Evolutionary conservation across 2,888 invertebrate genomes (phyloP).

Genomic region (Eupithecia abbreviata): DNA sequence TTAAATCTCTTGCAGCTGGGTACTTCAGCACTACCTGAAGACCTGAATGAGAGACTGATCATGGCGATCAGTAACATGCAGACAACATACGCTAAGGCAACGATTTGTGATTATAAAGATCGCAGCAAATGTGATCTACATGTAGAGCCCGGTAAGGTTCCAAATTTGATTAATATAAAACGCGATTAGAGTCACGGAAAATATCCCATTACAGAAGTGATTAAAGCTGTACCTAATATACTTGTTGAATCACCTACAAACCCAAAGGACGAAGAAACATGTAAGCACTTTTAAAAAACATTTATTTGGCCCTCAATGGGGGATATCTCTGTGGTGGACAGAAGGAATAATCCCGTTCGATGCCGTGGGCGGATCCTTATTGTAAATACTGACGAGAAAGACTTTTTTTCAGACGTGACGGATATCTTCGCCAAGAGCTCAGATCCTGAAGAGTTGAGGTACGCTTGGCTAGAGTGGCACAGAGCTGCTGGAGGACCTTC

Average conservation of each 20-base stretch:
- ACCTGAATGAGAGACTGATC: slow-evolving; percentile 85
- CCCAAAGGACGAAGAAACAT: not conserved
- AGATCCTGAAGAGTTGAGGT: slow-evolving; percentile 89
- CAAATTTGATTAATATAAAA: not conserved
- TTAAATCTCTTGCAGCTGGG: slow-evolving; percentile 77
- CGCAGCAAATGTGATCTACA: slow-evolving; percentile 86
- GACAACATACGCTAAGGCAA: slow-evolving; percentile 89
- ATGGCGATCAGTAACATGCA: slow-evolving; percentile 88
- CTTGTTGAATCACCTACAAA: not conserved
- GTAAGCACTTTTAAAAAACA: not conserved
- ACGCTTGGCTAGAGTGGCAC: slow-evolving; percentile 92
- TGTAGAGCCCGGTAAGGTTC: slow-evolving; percentile 87
- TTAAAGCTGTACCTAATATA: not conserved
- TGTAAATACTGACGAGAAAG: not conserved
- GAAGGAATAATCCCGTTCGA: not conserved
- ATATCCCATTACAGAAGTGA: not conserved
- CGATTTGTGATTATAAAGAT: slow-evolving; percentile 88
- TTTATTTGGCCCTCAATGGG: too few species aligned
- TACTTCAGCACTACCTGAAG: slow-evolving; percentile 88
- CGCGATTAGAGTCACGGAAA: not conserved
- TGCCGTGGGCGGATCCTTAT: not conserved
- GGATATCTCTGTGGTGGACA: not conserved
- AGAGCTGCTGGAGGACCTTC: slow-evolving; percentile 88
- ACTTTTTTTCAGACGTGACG: slow-evolving; percentile 84
- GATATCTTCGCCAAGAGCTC: slow-evolving; percentile 87